A percentile compares a stretch with the other conserved stretches of the same genome.
Conservation (phyloP, 2,113 vertebrate species). For the Coracopsis vasa region DNA sequence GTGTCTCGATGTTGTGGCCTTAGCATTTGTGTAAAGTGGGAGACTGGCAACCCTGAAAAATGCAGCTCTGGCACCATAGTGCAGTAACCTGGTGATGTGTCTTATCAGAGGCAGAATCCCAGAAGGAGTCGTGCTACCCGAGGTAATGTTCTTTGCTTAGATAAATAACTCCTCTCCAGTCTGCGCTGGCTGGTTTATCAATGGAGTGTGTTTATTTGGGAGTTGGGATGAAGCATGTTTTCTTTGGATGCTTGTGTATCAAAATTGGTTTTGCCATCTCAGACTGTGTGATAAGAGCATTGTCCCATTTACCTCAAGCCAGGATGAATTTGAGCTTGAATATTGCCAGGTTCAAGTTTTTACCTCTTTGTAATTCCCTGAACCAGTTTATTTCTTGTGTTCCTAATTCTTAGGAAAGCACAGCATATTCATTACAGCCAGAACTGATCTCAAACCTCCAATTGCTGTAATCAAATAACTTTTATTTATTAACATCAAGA, state of each 20-base stretch:
- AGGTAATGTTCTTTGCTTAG: background rate
- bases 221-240: background rate
- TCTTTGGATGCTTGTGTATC: background rate
- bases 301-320: background rate
- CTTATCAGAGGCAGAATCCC: background rate
- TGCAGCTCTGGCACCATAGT: accelerated
- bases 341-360: background rate
- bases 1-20: background rate
- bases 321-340: background rate
- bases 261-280: background rate
- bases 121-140: background rate
- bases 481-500: background rate
- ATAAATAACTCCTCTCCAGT: background rate
- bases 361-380: background rate
- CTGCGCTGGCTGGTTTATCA: accelerated
- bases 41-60: background rate
- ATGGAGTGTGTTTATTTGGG: accelerated
- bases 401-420: background rate
- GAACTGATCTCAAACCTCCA: background rate
- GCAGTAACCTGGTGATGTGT: accelerated
- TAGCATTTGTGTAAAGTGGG: accelerated
- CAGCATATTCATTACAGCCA: background rate
- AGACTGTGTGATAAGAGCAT: background rate
- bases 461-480: background rate
- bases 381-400: background rate